Percentiles rank a stretch among this genome's conserved stretches.
Conservation (phyloP, 2,888 invertebrate genomes). For the Ochlodes sylvanus region DNA sequence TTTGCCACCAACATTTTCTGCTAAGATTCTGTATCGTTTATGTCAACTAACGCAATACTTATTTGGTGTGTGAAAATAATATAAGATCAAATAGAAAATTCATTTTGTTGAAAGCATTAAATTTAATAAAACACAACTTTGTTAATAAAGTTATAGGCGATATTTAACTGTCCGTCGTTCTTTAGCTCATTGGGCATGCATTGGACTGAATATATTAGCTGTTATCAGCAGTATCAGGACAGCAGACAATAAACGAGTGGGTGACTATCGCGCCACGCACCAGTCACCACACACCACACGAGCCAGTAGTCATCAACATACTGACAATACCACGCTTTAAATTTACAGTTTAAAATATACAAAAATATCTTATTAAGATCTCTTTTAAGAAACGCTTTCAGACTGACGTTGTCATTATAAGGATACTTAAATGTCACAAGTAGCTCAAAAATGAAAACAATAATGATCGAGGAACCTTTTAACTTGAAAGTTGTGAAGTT, state of each 20-base stretch:
- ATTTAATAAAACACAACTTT: too few relatives aligned
- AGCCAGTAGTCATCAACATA: slow-evolving; percentile 17
- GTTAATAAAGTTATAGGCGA: background rate
- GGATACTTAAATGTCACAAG: slow-evolving; percentile 33
- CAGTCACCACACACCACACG: slow-evolving; percentile 46
- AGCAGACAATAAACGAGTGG: slow-evolving; percentile 70
- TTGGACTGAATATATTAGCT: slow-evolving; percentile 76
- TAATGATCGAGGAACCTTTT: slow-evolving; percentile 67
- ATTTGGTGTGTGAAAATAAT: background rate
- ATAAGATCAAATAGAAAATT: background rate
- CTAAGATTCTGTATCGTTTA: too few relatives aligned
- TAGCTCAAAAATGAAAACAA: slow-evolving; percentile 69
- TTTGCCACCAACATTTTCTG: too few relatives aligned
- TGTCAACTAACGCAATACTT: too few relatives aligned
- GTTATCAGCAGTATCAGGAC: slow-evolving; percentile 73
- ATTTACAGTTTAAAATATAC: background rate
- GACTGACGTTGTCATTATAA: slow-evolving; percentile 35
- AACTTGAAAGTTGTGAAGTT: slow-evolving; percentile 77
- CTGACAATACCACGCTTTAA: slow-evolving; percentile 25
- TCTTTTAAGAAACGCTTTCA: background rate
- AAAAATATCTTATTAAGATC: background rate
- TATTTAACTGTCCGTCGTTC: slow-evolving; percentile 51
- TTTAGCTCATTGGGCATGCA: slow-evolving; percentile 72
- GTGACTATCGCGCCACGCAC: slow-evolving; percentile 66
- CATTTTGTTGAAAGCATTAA: too few relatives aligned